phyloP scores from a whole-genome alignment of 2,797 vertebrate species.

The Leptatherina wallacei region DNA sequence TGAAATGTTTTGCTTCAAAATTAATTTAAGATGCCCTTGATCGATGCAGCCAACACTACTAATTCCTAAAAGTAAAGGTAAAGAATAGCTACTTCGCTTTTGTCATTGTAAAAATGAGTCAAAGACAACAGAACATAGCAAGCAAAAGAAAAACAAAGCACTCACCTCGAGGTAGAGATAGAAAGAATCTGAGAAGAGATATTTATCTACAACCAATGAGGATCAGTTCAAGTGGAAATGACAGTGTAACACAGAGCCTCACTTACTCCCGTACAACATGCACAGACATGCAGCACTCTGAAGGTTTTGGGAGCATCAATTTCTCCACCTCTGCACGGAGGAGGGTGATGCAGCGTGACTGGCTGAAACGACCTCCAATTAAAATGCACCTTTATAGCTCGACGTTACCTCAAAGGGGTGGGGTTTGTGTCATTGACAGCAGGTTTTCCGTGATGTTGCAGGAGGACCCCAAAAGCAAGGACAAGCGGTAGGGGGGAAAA shows the following conservation, averaged over 20 bases:
- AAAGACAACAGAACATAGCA: neutral
- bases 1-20: neutral
- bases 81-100: neutral
- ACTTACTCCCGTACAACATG: constrained; percentile 21
- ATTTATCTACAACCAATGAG: neutral
- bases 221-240: neutral
- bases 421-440: constrained; percentile 35
- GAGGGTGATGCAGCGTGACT: constrained; percentile 25
- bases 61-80: neutral
- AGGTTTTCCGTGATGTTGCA: constrained; percentile 58
- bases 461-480: constrained; percentile 39
- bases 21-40: constrained; percentile 7
- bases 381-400: constrained; percentile 3
- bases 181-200: neutral
- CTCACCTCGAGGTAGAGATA: constrained; percentile 67
- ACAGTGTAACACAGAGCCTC: neutral
- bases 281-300: constrained; percentile 45
- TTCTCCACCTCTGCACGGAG: constrained; percentile 40
- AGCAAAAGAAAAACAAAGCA: constrained; percentile 7
- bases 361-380: constrained; percentile 51
- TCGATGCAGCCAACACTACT: neutral
- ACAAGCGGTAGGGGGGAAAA: neutral
- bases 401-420: constrained; percentile 30
- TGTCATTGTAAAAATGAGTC: neutral
- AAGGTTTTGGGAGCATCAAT: constrained; percentile 32